A percentile compares a stretch with the other conserved stretches of the same genome.
These are phyloP conservation scores for Argyrosomus regius DNA, from an alignment of 2,797 vertebrate genomes.

Conservation along the genomic window DNA sequence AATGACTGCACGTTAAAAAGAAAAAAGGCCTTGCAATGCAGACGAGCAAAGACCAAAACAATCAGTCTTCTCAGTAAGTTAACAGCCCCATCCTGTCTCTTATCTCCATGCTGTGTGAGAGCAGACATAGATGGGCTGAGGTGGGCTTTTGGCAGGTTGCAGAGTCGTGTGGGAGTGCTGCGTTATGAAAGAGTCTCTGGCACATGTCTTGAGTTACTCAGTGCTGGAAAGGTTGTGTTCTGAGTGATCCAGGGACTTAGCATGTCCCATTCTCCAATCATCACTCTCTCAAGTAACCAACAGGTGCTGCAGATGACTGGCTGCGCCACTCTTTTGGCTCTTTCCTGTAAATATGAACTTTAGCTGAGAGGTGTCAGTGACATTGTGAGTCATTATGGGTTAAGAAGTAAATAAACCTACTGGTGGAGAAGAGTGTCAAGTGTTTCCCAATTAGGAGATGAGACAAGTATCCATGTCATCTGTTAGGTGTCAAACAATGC, in stretches of 20 bases:
- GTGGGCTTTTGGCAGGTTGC: constrained; percentile 61
- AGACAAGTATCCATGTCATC: not conserved
- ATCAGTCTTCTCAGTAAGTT: constrained; percentile 17
- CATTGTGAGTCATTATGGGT: constrained; percentile 66
- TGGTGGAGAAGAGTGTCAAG: constrained; percentile 29
- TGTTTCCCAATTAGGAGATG: constrained; percentile 49
- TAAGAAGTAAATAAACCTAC: constrained; percentile 69
- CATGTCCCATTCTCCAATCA: constrained; percentile 68
- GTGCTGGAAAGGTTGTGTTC: constrained; percentile 61
- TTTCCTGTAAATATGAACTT: constrained; percentile 75
- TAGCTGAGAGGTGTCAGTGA: constrained; percentile 72
- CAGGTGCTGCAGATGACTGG: constrained; percentile 71
- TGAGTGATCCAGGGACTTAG: constrained; percentile 65
- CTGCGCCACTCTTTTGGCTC: constrained; percentile 69
- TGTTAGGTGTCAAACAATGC: not conserved
- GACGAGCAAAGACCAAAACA: constrained; percentile 2
- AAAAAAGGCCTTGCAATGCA: not conserved
- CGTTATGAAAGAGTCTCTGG: constrained; percentile 74
- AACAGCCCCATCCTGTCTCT: constrained; percentile 40
- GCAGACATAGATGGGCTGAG: constrained; percentile 59
- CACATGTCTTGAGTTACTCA: constrained; percentile 69
- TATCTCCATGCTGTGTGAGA: constrained; percentile 51
- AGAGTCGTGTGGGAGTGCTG: constrained; percentile 57
- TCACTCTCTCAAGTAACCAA: constrained; percentile 76
- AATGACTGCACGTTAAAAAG: constrained; percentile 9